Percentiles rank a stretch among this genome's conserved stretches.
These are phyloP conservation scores for Helobdella robusta DNA, from an alignment of 2,888 invertebrate species.

Conservation along the genomic window DNA sequence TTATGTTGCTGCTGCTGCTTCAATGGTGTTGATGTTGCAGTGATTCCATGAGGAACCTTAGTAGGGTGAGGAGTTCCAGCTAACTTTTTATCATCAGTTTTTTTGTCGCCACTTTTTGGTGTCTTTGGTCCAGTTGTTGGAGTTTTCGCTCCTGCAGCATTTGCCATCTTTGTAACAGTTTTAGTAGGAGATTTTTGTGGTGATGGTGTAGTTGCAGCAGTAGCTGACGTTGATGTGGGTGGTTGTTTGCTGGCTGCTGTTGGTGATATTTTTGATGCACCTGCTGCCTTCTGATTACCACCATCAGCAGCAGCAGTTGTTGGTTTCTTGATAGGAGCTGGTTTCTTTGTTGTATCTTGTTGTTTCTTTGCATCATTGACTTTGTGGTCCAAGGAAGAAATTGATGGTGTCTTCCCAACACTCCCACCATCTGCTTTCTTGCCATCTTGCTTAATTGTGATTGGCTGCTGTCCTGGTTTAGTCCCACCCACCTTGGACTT, in stretches of 20 bases:
- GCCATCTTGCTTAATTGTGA: too few species aligned
- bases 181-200: slow-evolving; percentile 16
- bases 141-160: not conserved
- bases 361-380: not conserved
- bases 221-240: too few species aligned
- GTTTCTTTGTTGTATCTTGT: not conserved
- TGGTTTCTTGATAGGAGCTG: not conserved
- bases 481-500: too few species aligned
- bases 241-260: too few species aligned
- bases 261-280: too few species aligned
- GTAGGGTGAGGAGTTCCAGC: not conserved
- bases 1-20: too few species aligned
- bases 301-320: not conserved
- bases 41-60: too few species aligned
- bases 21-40: too few species aligned
- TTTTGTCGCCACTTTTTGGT: not conserved
- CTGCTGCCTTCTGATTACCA: too few species aligned
- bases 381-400: slow-evolving; percentile 8
- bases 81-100: not conserved
- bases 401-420: slow-evolving; percentile 4
- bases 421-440: not conserved
- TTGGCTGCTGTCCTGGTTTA: too few species aligned
- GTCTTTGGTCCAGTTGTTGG: not conserved
- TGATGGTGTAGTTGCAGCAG: not conserved
- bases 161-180: too few species aligned